Base-by-base conservation (phyloP, 2,113 vertebrate species). In the Ondatra zibethicus region DNA sequence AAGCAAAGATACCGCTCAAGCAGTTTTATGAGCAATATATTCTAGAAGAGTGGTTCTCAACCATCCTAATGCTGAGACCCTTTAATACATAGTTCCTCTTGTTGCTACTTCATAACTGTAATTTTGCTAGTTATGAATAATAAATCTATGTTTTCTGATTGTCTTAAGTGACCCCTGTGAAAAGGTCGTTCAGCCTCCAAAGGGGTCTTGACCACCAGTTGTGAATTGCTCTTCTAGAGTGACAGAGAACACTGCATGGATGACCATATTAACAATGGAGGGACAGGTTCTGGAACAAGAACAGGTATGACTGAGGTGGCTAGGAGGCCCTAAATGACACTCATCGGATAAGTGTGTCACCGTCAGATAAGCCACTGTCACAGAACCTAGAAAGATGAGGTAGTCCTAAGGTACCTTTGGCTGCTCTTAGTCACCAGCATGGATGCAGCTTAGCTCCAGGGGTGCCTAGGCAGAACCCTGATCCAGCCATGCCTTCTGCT, bases 1-100 rank as follows among this genome's bases (percentile, higher is more conserved):
- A 96, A 92, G 89, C 78, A 19, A 78, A 90, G 75, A 39, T 85
- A 70, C 66, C 36, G 81, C 76, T 94, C 16, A 50, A 87, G 47
- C 21, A 16, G 89, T 82, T 55, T 68, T 63, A 36, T 63, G 70
- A 66, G 7, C 1, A 29, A 31, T n/a, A 23, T 52, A 66, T 95
- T 36, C 88, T 50, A 73, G n/a, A 39, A 25, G 63, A 68, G 65
- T n/a, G 85, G 36, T 4, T 39, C 70, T 72, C 36, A 39, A 23
- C 36, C 19, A 9, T 72, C 8, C 70, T 10, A 72, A 23, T 72
- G 70, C 36, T 72, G 8, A 3, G 8, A 39, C n/a, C 70, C 70
- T 73, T 39, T 39, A 39, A 73, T 11, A 39, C 19, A 58, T 4
- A 39, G 70, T 9, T 72, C 17, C 19, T 73, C 36, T 23, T 73